Conservation (phyloP, 2,888 invertebrate genomes). For the Cataglyphis livida region DNA sequence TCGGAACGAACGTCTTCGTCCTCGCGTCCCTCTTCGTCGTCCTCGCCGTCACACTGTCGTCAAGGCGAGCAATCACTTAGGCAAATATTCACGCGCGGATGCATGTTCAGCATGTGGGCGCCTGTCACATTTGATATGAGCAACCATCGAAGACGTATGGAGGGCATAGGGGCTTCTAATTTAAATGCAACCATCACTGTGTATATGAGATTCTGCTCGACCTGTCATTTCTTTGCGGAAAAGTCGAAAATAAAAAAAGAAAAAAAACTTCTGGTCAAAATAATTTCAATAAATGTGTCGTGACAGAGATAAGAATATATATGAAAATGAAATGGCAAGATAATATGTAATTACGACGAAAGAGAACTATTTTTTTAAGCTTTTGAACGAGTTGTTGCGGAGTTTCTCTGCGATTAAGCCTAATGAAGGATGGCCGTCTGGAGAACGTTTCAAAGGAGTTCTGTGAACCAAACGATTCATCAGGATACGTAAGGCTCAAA, state of each 20-base stretch:
- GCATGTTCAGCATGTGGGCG: conserved; percentile 82
- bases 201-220: conserved; percentile 2
- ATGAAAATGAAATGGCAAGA: not conserved
- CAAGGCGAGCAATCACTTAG: conserved; percentile 82
- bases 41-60: conserved; percentile 28
- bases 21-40: not conserved
- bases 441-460: conserved; percentile 80
- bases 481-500: conserved; percentile 77
- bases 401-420: conserved; percentile 77
- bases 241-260: not conserved
- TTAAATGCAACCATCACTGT: conserved; percentile 54
- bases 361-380: conserved; percentile 28
- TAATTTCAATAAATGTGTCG: not conserved
- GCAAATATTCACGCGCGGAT: conserved; percentile 84
- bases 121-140: conserved; percentile 59
- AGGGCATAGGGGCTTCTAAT: conserved; percentile 72
- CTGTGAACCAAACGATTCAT: conserved; percentile 79
- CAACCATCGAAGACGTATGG: conserved; percentile 55
- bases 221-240: not conserved
- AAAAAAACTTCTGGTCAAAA: not conserved
- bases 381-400: not conserved
- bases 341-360: not conserved
- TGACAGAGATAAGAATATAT: not conserved
- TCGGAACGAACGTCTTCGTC: conserved; percentile 34
- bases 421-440: conserved; percentile 78